Evolutionary conservation across 2,113 vertebrate species (phyloP).

Genomic region (Prunella himalayana): DNA sequence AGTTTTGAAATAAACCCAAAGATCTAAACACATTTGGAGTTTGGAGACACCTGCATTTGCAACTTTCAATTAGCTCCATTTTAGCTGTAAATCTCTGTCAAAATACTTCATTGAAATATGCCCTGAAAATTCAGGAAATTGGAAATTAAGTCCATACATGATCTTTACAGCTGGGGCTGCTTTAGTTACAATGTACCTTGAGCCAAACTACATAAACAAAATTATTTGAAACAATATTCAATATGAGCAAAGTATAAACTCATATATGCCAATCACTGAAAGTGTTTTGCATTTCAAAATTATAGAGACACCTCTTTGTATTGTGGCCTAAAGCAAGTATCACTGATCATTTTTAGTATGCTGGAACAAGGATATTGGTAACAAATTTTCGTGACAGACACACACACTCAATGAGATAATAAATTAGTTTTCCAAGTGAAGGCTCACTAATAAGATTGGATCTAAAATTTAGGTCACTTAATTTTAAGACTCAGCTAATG

Average conservation of each 20-base stretch:
- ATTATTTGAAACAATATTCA: background rate
- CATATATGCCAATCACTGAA: background rate
- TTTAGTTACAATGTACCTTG: background rate
- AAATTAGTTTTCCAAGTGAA: slow-evolving; percentile 58
- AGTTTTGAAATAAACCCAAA: background rate
- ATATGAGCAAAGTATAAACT: background rate
- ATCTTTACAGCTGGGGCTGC: background rate
- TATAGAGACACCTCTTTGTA: background rate
- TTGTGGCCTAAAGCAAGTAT: background rate
- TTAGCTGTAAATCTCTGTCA: background rate
- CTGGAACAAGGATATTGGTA: background rate
- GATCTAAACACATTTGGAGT: background rate
- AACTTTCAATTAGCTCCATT: background rate
- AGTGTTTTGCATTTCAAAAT: background rate
- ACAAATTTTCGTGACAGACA: slow-evolving; percentile 53
- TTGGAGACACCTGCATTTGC: background rate
- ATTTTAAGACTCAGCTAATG: slow-evolving; percentile 60
- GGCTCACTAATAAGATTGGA: slow-evolving; percentile 42
- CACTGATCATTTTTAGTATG: slow-evolving; percentile 18
- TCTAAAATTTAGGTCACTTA: slow-evolving; percentile 48
- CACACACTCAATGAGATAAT: slow-evolving; percentile 44
- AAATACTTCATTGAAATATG: background rate
- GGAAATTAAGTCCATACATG: background rate
- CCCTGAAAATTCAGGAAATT: background rate
- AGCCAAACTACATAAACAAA: background rate